A percentile compares a stretch with the other conserved stretches of the same genome.
Evolutionary conservation across 2,888 invertebrate species (phyloP).

Genomic region (Cephonodes hylas): DNA sequence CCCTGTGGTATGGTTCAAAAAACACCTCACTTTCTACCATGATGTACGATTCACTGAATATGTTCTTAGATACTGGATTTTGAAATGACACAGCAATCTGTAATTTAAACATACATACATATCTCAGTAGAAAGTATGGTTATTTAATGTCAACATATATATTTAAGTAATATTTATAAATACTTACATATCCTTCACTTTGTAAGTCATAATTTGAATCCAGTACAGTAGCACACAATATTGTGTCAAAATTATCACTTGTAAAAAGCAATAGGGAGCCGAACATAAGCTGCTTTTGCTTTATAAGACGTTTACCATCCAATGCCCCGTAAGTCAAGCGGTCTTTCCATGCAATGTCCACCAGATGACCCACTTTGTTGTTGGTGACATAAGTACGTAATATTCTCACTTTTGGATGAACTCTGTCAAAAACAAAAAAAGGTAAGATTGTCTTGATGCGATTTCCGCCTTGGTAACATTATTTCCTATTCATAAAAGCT

Average conservation of each 20-base stretch:
- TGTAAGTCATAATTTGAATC: slow-evolving; percentile 70
- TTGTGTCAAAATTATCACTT: slow-evolving; percentile 83
- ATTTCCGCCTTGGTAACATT: too few relatives aligned
- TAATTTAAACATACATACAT: slow-evolving; percentile 20
- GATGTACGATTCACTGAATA: slow-evolving; percentile 64
- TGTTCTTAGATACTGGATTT: slow-evolving; percentile 55
- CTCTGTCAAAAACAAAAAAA: too few relatives aligned
- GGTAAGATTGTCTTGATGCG: too few relatives aligned
- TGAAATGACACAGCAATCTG: slow-evolving; percentile 72
- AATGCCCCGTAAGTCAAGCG: slow-evolving; percentile 36
- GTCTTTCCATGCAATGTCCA: slow-evolving; percentile 63
- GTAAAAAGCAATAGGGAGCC: slow-evolving; percentile 89
- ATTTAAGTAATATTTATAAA: too few relatives aligned
- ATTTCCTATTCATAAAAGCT: too few relatives aligned
- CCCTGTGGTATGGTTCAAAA: slow-evolving; percentile 90
- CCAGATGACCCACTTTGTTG: slow-evolving; percentile 66
- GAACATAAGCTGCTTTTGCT: slow-evolving; percentile 82
- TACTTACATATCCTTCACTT: slow-evolving; percentile 79
- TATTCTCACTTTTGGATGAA: slow-evolving; percentile 73
- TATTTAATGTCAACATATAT: too few relatives aligned
- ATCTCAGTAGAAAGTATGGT: too few relatives aligned
- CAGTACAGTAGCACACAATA: slow-evolving; percentile 86
- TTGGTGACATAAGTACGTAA: slow-evolving; percentile 59
- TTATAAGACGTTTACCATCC: slow-evolving; percentile 45
- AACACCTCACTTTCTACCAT: slow-evolving; percentile 91